Conservation (phyloP, 1,140 invertebrate species). For the Diorhabda sublineata region DNA sequence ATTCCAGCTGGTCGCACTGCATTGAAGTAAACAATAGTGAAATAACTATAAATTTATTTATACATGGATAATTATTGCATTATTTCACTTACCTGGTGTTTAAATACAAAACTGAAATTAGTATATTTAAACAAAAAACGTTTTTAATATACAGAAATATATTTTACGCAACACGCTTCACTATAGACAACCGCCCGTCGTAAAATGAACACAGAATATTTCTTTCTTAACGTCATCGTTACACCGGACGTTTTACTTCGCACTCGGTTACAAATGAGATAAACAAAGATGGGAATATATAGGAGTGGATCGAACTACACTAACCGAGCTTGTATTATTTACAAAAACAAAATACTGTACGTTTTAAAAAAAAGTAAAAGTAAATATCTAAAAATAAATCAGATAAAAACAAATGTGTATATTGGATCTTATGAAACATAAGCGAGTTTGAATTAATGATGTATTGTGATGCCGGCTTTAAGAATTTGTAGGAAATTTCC, state of each 20-base stretch:
- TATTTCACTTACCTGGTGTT: background rate
- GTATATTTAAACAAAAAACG: background rate
- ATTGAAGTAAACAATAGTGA: background rate
- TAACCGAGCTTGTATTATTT: too few species aligned
- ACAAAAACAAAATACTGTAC: too few species aligned
- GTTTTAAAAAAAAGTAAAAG: too few species aligned
- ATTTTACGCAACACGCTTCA: constrained; percentile 28
- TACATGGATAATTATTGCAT: background rate
- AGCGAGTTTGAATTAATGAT: too few species aligned
- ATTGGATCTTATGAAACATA: too few species aligned
- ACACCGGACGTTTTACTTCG: background rate
- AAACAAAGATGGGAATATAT: too few species aligned
- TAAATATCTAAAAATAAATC: too few species aligned
- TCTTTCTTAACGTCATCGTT: background rate
- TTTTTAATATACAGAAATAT: constrained; percentile 8
- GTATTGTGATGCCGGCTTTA: too few species aligned
- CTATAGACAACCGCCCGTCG: constrained; percentile 9
- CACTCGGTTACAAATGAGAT: background rate
- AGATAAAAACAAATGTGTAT: too few species aligned
- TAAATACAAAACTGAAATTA: background rate
- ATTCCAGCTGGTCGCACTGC: constrained; percentile 10
- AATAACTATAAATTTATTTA: background rate
- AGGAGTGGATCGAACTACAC: too few species aligned
- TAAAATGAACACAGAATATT: background rate
- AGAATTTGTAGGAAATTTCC: too few species aligned